These are phyloP conservation scores for Brachionus plicatilis DNA, from an alignment of 1,140 invertebrate genomes.

Conservation along the genomic window DNA sequence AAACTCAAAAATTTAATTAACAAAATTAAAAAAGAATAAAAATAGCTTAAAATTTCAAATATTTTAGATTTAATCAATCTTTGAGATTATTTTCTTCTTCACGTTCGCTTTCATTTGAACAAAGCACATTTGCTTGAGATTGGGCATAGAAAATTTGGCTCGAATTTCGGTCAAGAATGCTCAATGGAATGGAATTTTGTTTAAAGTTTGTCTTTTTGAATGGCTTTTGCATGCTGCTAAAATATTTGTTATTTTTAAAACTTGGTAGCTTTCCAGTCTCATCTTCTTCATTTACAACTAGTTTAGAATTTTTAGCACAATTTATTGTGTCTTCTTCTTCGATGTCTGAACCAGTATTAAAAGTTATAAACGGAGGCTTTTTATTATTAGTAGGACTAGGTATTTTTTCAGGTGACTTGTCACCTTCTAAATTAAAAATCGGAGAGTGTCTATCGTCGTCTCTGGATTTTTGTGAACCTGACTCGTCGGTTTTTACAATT, in stretches of 20 bases:
- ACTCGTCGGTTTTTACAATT: conserved; percentile 23
- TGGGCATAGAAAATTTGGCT: conserved; percentile 38
- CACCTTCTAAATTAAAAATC: not conserved
- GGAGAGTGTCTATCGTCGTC: not conserved
- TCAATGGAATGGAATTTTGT: not conserved
- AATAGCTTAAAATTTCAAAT: not conserved
- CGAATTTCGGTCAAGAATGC: conserved; percentile 16
- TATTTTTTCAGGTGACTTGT: not conserved
- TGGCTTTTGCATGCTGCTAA: not conserved
- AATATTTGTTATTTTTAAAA: not conserved
- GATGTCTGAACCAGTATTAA: not conserved
- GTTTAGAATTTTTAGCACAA: not conserved
- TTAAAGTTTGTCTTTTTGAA: not conserved
- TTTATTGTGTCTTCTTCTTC: not conserved
- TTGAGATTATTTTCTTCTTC: not conserved
- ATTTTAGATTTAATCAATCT: not conserved
- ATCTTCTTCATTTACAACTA: not conserved
- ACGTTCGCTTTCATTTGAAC: conserved; percentile 2
- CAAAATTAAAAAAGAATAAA: not conserved
- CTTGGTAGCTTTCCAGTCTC: not conserved
- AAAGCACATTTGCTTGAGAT: conserved; percentile 15
- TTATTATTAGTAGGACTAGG: not conserved
- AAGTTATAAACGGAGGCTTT: not conserved
- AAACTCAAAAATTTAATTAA: not conserved
- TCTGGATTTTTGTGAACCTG: not conserved